Percentiles rank a stretch among this genome's conserved stretches.
phyloP scores from a whole-genome alignment of 2,113 vertebrate genomes.

The Dicentrarchus labrax region DNA sequence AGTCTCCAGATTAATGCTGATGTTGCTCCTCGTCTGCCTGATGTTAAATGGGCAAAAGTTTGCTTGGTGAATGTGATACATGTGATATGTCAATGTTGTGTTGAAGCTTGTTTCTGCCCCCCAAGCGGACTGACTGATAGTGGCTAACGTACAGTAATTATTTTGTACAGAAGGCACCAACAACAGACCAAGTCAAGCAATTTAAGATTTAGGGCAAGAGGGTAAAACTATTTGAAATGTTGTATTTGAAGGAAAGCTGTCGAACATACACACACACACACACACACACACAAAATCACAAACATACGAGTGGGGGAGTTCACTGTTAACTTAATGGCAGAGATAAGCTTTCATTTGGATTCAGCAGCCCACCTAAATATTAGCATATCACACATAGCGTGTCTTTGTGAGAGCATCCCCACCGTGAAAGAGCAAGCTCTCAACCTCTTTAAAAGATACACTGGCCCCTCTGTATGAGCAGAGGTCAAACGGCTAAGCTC shows the following conservation, averaged over 20 bases:
- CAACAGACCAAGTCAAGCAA: neutral
- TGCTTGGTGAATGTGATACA: too few relatives aligned
- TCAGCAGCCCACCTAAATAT: neutral
- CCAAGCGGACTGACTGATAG: too few relatives aligned
- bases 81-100: too few relatives aligned
- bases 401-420: conserved; percentile 11
- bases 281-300: neutral
- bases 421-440: neutral
- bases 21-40: too few relatives aligned
- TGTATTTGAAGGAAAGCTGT: neutral
- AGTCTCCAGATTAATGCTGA: too few relatives aligned
- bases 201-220: neutral
- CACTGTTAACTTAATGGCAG: neutral
- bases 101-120: too few relatives aligned
- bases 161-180: neutral
- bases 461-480: conserved; percentile 35
- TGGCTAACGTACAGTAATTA: neutral
- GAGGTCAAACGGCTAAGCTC: conserved; percentile 14
- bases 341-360: neutral
- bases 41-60: too few relatives aligned
- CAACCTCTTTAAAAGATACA: conserved; percentile 19
- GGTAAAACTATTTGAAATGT: neutral
- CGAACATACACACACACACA: neutral
- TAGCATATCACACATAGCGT: conserved; percentile 21
- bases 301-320: neutral